Evolutionary conservation across 1,140 invertebrate genomes (phyloP), one percentile per base, ranked within the genome.

Genomic region (Nylanderia fulva): DNA sequence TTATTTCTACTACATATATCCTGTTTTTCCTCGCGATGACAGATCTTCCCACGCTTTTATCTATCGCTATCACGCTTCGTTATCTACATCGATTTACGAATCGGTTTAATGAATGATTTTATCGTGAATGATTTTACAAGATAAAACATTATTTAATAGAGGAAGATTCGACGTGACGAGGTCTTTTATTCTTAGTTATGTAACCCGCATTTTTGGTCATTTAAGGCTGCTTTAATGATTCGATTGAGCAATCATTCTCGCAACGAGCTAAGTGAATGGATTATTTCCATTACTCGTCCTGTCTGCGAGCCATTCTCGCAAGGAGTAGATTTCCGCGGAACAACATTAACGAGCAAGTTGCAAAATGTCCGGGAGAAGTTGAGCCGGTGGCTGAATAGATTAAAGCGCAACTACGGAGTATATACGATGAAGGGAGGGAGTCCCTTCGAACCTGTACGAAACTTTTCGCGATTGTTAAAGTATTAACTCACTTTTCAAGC

Each of bases 401-500:
- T 85, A 88, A 71, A 88, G 86, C 33, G 8, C 54, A 11, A 72
- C 54, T 21, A 66, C 58, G 56, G n/a, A 27, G 48, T 29, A 45
- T 60, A 29, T 24, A 48, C 45, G n/a, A n/a, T n/a, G n/a, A n/a
- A n/a, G n/a, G n/a, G n/a, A n/a, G n/a, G n/a, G n/a, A n/a, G n/a
- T n/a, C 6, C 13, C 33, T 15, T 42, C 64, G 13, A 45, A 71
- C 36, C 36, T 42, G 18, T 7, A 9, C 36, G 56, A 64, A 85
- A 88, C 83, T 88, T 75, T 21, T 52, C 63, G 33, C 83, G 56
- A 88, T 88, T 88, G 76, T 88, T 88, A 82, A 82, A 54, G 72
- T 76, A 88, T 88, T 88, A 88, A 88, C 85, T 88, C 39, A 85
- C 87, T 88, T 88, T 87, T 88, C 61, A 85, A 88, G 75, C 83